These are phyloP conservation scores for Gymnosoma rotundatum DNA, from an alignment of 2,888 invertebrate species.

Conservation along the genomic window DNA sequence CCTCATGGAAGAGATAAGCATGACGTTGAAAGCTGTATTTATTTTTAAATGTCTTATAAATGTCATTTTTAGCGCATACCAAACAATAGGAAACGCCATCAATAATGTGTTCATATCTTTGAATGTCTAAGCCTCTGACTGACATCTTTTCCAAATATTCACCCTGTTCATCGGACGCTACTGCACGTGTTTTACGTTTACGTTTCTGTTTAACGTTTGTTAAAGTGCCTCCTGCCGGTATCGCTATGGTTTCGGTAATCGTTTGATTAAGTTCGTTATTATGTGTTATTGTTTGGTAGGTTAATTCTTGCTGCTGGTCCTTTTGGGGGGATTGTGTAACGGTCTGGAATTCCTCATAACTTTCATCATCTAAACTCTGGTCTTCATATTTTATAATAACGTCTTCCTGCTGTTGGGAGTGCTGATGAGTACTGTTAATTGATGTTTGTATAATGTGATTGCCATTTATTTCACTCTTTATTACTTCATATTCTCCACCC, in stretches of 20 bases:
- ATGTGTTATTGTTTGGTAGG: conserved; percentile 75
- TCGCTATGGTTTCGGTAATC: conserved; percentile 69
- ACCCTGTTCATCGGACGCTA: conserved; percentile 80
- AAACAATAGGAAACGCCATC: conserved; percentile 80
- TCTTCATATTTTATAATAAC: conserved; percentile 66
- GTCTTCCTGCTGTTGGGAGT: conserved; percentile 56
- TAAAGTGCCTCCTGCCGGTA: conserved; percentile 61
- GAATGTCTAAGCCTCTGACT: conserved; percentile 81
- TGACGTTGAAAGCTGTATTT: conserved; percentile 81
- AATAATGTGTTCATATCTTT: conserved; percentile 80
- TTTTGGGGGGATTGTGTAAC: conserved; percentile 70
- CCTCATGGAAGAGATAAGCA: conserved; percentile 80
- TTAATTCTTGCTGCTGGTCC: conserved; percentile 69
- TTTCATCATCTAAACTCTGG: conserved; percentile 72
- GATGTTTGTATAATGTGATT: conserved; percentile 60
- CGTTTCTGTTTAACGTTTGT: conserved; percentile 77
- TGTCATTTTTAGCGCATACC: conserved; percentile 81
- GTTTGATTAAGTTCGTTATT: conserved; percentile 71
- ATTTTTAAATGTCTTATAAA: conserved; percentile 81
- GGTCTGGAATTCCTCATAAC: conserved; percentile 77
- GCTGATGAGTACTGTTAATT: conserved; percentile 30
- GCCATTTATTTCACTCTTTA: conserved; percentile 67
- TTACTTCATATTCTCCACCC: conserved; percentile 67
- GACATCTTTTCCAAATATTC: conserved; percentile 81
- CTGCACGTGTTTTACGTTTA: conserved; percentile 79